phyloP scores from a whole-genome alignment of 1,140 invertebrate species.

The Apolygus lucorum region DNA sequence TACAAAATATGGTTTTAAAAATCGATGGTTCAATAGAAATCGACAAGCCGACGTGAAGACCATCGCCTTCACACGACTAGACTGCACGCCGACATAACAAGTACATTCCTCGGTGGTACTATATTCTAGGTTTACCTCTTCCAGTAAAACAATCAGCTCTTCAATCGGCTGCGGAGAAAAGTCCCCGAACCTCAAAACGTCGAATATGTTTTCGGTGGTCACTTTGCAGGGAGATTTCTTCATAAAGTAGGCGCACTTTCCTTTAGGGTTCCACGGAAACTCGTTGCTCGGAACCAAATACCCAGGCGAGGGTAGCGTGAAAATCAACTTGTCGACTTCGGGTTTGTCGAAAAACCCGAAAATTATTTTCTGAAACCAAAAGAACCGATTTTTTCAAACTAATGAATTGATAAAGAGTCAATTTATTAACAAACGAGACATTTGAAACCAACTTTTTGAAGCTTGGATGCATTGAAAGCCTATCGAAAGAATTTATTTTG shows the following conservation, averaged over 20 bases:
- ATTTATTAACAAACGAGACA: too few species aligned
- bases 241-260: slow-evolving; percentile 60
- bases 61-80: too few species aligned
- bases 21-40: too few species aligned
- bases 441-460: too few species aligned
- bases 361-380: slow-evolving; percentile 44
- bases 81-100: too few species aligned
- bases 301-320: slow-evolving; percentile 46
- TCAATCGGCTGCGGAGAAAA: slow-evolving; percentile 67
- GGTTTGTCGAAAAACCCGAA: slow-evolving; percentile 53
- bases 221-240: slow-evolving; percentile 47
- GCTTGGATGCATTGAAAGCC: too few species aligned
- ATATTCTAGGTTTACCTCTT: slow-evolving; percentile 56
- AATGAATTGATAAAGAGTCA: too few species aligned
- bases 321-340: slow-evolving; percentile 44
- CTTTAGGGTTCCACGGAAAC: slow-evolving; percentile 43
- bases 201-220: slow-evolving; percentile 48
- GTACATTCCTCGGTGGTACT: too few species aligned
- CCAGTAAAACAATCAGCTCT: slow-evolving; percentile 64
- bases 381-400: too few species aligned
- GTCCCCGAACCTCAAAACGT: slow-evolving; percentile 65
- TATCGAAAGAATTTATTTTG: too few species aligned
- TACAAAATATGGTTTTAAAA: too few species aligned
- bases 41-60: too few species aligned
- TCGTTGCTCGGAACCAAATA: slow-evolving; percentile 38